These are phyloP conservation scores for Macrochelys suwanniensis DNA, from an alignment of 2,797 vertebrate genomes.

Conservation along the genomic window DNA sequence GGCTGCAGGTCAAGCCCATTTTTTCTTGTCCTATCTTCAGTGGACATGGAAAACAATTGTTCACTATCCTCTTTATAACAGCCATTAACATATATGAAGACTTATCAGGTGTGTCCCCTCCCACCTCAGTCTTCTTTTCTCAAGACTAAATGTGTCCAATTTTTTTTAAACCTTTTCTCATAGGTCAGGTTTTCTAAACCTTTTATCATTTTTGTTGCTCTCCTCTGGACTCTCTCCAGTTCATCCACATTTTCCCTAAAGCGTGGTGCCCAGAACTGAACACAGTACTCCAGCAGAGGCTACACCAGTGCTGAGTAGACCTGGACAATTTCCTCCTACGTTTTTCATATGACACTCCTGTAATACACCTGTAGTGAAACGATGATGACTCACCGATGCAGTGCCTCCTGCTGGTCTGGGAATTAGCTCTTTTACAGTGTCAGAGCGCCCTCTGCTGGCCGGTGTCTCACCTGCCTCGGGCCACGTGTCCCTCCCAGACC, in stretches of 20 bases:
- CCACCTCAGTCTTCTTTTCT: background rate
- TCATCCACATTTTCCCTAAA: background rate
- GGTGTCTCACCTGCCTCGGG: too few relatives aligned
- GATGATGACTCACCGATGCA: too few relatives aligned
- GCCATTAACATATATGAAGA: background rate
- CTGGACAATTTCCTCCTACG: background rate
- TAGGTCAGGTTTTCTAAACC: background rate
- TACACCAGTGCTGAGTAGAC: background rate
- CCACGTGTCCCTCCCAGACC: too few relatives aligned
- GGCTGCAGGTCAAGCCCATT: background rate
- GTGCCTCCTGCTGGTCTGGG: too few relatives aligned
- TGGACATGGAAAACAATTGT: background rate
- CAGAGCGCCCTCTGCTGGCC: too few relatives aligned
- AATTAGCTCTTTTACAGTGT: too few relatives aligned
- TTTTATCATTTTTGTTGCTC: background rate
- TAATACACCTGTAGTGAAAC: background rate
- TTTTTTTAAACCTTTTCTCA: background rate
- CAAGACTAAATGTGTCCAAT: background rate
- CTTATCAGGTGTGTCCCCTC: background rate
- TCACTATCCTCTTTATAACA: background rate
- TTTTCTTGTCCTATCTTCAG: background rate
- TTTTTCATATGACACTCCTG: background rate
- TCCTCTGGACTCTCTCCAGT: background rate
- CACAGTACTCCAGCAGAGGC: background rate
- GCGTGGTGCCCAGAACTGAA: background rate